Conservation (phyloP, 2,797 vertebrate genomes). For the Catamblyrhynchus diadema region DNA sequence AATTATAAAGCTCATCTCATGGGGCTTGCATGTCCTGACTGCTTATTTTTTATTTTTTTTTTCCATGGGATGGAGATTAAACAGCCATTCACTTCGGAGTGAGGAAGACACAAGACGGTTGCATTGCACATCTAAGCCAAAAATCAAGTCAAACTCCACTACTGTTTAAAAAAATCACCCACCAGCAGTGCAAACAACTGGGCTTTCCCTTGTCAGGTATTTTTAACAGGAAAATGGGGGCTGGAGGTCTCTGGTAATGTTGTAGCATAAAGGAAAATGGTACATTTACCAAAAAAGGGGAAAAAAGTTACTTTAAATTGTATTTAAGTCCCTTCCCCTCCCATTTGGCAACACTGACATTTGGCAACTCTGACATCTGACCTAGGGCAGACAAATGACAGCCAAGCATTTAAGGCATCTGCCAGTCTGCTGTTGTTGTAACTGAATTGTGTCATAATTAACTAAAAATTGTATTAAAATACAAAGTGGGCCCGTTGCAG, state of each 20-base stretch:
- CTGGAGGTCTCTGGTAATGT: neutral
- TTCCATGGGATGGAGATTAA: neutral
- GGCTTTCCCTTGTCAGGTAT: neutral
- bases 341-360: neutral
- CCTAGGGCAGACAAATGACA: constrained; percentile 2
- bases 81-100: neutral
- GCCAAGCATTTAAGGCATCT: neutral
- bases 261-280: neutral
- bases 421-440: neutral
- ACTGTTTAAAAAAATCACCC: neutral
- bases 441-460: constrained; percentile 1
- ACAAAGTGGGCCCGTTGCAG: neutral
- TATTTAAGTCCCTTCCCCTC: neutral
- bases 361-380: constrained; percentile 39
- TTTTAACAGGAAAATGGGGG: neutral
- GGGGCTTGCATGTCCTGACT: neutral
- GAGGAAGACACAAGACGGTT: neutral
- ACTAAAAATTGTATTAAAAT: neutral
- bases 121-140: neutral
- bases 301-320: neutral
- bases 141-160: neutral
- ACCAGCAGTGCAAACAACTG: neutral
- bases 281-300: neutral
- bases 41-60: neutral
- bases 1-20: constrained; percentile 38